Evolutionary conservation across 2,888 invertebrate species (phyloP).

Genomic region (Bugulina stolonifera): DNA sequence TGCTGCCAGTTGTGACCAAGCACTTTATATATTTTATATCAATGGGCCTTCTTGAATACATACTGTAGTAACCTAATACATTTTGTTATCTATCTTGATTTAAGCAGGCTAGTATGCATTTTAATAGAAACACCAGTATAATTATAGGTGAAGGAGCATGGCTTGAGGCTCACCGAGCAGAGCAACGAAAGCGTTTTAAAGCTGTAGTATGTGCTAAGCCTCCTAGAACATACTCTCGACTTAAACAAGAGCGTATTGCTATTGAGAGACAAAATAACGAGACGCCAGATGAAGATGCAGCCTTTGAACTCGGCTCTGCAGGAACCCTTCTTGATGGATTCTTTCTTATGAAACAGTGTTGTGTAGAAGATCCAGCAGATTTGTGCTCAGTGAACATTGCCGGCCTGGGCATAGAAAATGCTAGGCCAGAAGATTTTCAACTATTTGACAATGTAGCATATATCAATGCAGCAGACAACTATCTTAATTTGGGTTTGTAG

Average conservation of each 20-base stretch:
- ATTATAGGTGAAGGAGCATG: conserved; percentile 47
- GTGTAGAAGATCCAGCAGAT: conserved; percentile 50
- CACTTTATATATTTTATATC: no score
- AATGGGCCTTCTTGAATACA: no score
- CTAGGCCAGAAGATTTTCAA: conserved; percentile 47
- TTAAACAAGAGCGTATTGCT: conserved; percentile 42
- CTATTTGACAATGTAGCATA: conserved; percentile 52
- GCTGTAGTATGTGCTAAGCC: conserved; percentile 48
- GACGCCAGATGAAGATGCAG: conserved; percentile 34
- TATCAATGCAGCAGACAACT: conserved; percentile 52
- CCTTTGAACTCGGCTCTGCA: conserved; percentile 29
- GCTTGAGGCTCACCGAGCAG: conserved; percentile 47
- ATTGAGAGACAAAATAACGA: conserved; percentile 33
- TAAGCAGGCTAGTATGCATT: no score
- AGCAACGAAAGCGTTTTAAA: conserved; percentile 47
- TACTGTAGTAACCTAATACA: background rate
- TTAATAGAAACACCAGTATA: conserved; percentile 2
- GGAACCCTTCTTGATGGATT: conserved; percentile 46
- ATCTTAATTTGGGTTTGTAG: conserved; percentile 44
- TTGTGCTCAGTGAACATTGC: conserved; percentile 49
- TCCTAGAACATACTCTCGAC: conserved; percentile 41
- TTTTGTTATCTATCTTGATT: background rate
- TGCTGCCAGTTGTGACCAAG: no score
- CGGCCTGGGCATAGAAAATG: conserved; percentile 43
- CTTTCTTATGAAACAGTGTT: conserved; percentile 50